Conservation (phyloP, 2,113 vertebrate genomes). For the Perca schrenkii region DNA sequence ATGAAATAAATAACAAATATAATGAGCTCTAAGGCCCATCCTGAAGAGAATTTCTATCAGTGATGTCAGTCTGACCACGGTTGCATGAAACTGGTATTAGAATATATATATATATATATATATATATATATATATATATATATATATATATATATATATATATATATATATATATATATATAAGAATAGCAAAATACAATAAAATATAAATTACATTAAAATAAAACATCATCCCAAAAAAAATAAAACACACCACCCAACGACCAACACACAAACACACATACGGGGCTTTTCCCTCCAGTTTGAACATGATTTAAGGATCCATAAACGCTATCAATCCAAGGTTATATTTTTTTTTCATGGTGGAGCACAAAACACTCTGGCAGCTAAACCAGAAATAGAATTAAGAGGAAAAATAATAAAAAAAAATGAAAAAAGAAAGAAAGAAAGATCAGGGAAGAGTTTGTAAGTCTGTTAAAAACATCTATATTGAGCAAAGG, state of each 20-base stretch:
- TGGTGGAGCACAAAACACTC: slow-evolving; percentile 16
- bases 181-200: neutral
- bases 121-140: too few species aligned
- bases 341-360: slow-evolving; percentile 43
- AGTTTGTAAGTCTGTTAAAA: slow-evolving; percentile 35
- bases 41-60: neutral
- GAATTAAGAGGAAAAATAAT: neutral
- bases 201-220: neutral
- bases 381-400: slow-evolving; percentile 18
- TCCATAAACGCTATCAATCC: slow-evolving; percentile 49
- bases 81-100: neutral
- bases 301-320: slow-evolving; percentile 45
- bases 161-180: too few species aligned
- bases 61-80: neutral
- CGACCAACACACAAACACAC: neutral
- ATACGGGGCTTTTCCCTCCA: slow-evolving; percentile 18
- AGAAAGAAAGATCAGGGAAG: slow-evolving; percentile 1
- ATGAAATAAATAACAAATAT: neutral
- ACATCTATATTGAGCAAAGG: slow-evolving; percentile 41
- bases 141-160: too few species aligned
- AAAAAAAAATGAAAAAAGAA: neutral
- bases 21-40: neutral
- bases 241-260: neutral
- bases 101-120: too few species aligned
- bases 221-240: neutral